Evolutionary conservation across 2,888 invertebrate species (phyloP).

Genomic region (Thymelicus sylvestris): DNA sequence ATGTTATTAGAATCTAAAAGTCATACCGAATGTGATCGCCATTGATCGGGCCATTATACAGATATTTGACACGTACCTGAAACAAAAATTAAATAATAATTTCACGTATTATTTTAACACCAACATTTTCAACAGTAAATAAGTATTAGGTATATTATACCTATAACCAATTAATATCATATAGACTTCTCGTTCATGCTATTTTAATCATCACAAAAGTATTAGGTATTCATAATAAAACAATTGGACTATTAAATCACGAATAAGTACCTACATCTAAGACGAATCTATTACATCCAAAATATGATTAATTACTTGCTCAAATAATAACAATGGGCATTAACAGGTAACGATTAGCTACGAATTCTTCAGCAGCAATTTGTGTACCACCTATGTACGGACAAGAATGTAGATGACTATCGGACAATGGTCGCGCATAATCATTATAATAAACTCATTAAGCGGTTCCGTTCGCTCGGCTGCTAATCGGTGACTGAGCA

Average conservation of each 20-base stretch:
- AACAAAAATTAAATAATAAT: constrained; percentile 47
- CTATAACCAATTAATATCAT: too few species aligned
- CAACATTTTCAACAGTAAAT: too few species aligned
- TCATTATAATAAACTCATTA: constrained; percentile 63
- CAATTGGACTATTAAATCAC: too few species aligned
- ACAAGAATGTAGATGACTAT: constrained; percentile 27
- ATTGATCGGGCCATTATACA: neutral
- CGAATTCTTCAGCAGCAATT: neutral
- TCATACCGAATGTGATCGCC: neutral
- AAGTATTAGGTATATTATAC: too few species aligned
- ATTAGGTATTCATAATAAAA: too few species aligned
- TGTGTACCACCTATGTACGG: neutral
- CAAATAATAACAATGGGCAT: too few species aligned
- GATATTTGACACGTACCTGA: constrained; percentile 56
- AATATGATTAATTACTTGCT: neutral
- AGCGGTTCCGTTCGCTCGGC: constrained; percentile 64
- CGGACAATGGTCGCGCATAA: constrained; percentile 47
- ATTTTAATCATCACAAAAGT: too few species aligned
- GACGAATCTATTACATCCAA: neutral
- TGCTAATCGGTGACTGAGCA: constrained; percentile 53
- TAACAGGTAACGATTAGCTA: neutral
- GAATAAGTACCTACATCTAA: too few species aligned
- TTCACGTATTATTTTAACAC: neutral
- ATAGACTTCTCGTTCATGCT: too few species aligned
- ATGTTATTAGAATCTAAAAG: neutral